Evolutionary conservation across 30 jellyfish, hydroid and myxozoan genomes (phyloP).

Genomic region (Chironex yamaguchii): DNA sequence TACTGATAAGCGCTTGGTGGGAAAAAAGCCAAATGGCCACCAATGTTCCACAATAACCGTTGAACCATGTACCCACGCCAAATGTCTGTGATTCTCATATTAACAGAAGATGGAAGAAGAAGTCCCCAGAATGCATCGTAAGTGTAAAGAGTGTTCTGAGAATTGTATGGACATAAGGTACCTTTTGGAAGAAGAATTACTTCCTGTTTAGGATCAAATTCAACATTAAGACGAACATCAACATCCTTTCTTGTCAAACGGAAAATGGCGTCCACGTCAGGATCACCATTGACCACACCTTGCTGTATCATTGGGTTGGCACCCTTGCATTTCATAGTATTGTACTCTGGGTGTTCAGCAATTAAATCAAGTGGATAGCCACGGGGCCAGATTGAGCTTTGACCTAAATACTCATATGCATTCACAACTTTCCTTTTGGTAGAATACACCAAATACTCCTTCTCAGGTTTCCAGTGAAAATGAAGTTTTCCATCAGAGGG

Average conservation of each 20-base stretch:
- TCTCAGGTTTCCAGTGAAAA: constrained; percentile 69
- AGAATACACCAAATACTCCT: constrained; percentile 67
- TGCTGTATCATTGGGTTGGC: constrained; percentile 89
- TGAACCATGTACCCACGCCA: constrained; percentile 95
- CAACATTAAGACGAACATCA: constrained; percentile 73
- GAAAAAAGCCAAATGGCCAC: constrained; percentile 94
- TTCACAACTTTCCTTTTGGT: constrained; percentile 71
- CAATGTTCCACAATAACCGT: constrained; percentile 92
- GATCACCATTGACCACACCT: constrained; percentile 98
- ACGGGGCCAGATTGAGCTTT: constrained; percentile 98
- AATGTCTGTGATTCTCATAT: constrained; percentile 91
- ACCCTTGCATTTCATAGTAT: constrained; percentile 68
- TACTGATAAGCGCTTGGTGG: constrained; percentile 97
- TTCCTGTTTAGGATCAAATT: constrained; percentile 80
- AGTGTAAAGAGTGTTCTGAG: constrained; percentile 88
- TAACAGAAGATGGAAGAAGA: constrained; percentile 83
- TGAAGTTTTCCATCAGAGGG: constrained; percentile 89
- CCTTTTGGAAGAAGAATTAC: constrained; percentile 87
- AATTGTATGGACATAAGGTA: constrained; percentile 85
- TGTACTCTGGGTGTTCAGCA: constrained; percentile 78
- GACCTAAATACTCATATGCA: constrained; percentile 91
- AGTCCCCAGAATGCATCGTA: constrained; percentile 85
- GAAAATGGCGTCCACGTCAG: constrained; percentile 93
- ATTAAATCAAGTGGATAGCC: constrained; percentile 92
- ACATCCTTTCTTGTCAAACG: constrained; percentile 92